A percentile compares a stretch with the other conserved stretches of the same genome.
Evolutionary conservation across 92 coral and sea anemone species (phyloP).

Genomic region (Epizoanthus ramosus): DNA sequence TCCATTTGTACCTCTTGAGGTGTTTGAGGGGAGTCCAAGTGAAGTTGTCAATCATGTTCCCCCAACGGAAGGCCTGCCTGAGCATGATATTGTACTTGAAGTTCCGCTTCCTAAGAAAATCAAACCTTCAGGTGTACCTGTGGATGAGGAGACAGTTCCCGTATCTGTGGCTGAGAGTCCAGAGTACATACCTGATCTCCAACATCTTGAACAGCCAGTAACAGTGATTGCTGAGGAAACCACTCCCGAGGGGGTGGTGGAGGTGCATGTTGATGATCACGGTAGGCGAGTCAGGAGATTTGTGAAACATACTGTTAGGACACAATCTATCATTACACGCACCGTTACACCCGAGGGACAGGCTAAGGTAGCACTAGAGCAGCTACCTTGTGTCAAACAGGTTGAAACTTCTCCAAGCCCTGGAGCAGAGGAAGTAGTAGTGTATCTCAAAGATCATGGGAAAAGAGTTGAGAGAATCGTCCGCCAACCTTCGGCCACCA

Average conservation of each 20-base stretch:
- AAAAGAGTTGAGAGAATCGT: conserved; percentile 22
- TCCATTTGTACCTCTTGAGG: conserved; percentile 1
- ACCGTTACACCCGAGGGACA: conserved; percentile 6
- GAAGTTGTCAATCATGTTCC: no score
- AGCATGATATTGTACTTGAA: no score
- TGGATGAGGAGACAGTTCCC: conserved; percentile 21
- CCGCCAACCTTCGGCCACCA: conserved; percentile 21
- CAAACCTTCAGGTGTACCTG: conserved; percentile 12
- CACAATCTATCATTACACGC: conserved; percentile 41
- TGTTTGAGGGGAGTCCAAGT: not conserved
- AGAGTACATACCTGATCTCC: conserved; percentile 27
- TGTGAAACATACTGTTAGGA: conserved; percentile 51
- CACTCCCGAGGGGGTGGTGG: conserved; percentile 20
- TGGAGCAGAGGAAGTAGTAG: conserved; percentile 19
- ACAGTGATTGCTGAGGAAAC: not conserved
- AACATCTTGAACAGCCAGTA: conserved; percentile 12
- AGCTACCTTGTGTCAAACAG: conserved; percentile 26
- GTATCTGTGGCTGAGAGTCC: conserved; percentile 11
- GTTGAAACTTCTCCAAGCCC: conserved; percentile 7
- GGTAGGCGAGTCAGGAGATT: conserved; percentile 48
- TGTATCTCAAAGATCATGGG: conserved; percentile 25
- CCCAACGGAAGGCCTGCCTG: no score
- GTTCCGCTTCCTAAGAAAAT: not conserved
- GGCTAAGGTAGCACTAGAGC: conserved; percentile 11
- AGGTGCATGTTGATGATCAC: conserved; percentile 49